Conservation (phyloP, 2,797 vertebrate species). For the Lepilemur ruficaudatus region DNA sequence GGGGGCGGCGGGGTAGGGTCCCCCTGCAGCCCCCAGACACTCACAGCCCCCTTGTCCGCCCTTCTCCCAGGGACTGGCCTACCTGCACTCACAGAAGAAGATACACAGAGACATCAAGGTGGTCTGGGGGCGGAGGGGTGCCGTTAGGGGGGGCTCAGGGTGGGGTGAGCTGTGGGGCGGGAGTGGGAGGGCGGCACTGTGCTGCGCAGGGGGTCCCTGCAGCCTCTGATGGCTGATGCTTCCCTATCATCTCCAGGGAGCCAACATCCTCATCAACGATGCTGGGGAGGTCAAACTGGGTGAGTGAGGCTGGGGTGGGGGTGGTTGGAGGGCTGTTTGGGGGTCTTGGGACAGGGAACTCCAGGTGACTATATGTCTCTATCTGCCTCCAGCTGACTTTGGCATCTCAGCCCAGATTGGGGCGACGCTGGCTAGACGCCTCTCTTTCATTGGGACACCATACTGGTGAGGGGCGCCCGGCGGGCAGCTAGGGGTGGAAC, state of each 20-base stretch:
- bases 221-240: neutral
- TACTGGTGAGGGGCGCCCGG: constrained; percentile 89
- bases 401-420: constrained; percentile 95
- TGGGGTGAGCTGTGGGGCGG: neutral
- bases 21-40: neutral
- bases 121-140: neutral
- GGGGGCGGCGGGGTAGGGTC: neutral
- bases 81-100: constrained; percentile 93
- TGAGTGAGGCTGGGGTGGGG: constrained; percentile 74
- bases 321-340: too few relatives aligned
- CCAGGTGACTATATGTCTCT: neutral
- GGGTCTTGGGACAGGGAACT: neutral
- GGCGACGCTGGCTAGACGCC: constrained; percentile 92
- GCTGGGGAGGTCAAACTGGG: constrained; percentile 92
- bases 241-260: constrained; percentile 85
- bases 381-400: constrained; percentile 89
- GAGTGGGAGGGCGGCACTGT: rapidly evolving
- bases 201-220: neutral
- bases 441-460: constrained; percentile 95
- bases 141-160: neutral
- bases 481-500: neutral
- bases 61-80: constrained; percentile 90
- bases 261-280: constrained; percentile 94
- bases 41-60: neutral
- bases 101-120: constrained; percentile 97